Conservation (phyloP, 1,140 invertebrate species). For the Drosophila fuyamai region DNA sequence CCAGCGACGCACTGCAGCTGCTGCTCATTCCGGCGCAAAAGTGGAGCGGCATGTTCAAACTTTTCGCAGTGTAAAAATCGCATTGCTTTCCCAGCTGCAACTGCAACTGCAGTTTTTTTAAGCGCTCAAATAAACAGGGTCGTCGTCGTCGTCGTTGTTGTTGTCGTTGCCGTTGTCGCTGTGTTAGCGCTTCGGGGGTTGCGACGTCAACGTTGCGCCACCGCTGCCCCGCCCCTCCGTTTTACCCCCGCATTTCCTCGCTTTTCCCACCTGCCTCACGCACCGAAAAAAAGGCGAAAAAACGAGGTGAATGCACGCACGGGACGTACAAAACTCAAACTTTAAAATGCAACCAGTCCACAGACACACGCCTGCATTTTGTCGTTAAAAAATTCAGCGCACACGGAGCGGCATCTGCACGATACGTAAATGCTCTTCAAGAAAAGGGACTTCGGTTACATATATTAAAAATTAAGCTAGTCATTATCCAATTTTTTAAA, state of each 20-base stretch:
- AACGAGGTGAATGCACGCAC: slow-evolving; percentile 81
- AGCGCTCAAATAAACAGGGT: slow-evolving; percentile 80
- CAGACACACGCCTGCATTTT: slow-evolving; percentile 62
- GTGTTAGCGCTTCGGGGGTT: slow-evolving; percentile 63
- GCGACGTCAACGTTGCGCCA: slow-evolving; percentile 42
- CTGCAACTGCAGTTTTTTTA: slow-evolving; percentile 62
- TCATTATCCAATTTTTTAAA: too few species aligned
- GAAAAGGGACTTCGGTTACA: background rate
- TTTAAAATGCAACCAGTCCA: slow-evolving; percentile 78
- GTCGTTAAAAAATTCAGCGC: slow-evolving; percentile 37
- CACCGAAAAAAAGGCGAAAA: slow-evolving; percentile 73
- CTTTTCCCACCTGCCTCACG: slow-evolving; percentile 54
- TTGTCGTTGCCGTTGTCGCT: slow-evolving; percentile 18
- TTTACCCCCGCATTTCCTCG: background rate
- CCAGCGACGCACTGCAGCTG: slow-evolving; percentile 21
- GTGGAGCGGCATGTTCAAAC: slow-evolving; percentile 78
- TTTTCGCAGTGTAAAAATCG: slow-evolving; percentile 78
- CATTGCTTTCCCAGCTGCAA: slow-evolving; percentile 54
- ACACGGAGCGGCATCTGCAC: background rate
- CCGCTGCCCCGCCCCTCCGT: slow-evolving; percentile 22
- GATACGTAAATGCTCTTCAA: slow-evolving; percentile 24
- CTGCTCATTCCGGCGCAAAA: slow-evolving; percentile 75
- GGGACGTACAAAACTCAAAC: slow-evolving; percentile 78
- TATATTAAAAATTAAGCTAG: too few species aligned
- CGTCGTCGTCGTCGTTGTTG: slow-evolving; percentile 43